Conservation (phyloP, 2,797 vertebrate genomes). For the Tragelaphus eurycerus region DNA sequence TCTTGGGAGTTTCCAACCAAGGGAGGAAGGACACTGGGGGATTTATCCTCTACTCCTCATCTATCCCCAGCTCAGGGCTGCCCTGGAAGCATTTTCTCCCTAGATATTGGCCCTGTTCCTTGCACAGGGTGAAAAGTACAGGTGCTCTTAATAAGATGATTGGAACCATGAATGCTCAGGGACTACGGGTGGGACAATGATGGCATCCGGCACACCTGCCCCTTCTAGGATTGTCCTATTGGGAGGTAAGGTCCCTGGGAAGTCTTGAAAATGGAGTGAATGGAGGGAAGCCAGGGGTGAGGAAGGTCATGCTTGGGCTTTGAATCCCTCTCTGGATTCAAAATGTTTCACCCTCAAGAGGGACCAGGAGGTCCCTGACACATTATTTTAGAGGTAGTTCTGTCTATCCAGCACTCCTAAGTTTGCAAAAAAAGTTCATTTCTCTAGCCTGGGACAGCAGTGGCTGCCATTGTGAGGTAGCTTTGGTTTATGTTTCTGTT, state of each 20-base stretch:
- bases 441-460: neutral
- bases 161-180: neutral
- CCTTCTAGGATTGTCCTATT: neutral
- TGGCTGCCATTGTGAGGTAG: neutral
- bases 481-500: neutral
- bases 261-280: neutral
- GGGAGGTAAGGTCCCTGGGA: neutral
- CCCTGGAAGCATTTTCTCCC: neutral
- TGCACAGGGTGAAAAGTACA: too few relatives aligned
- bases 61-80: neutral
- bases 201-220: neutral
- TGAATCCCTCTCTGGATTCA: neutral
- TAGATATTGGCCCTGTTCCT: neutral
- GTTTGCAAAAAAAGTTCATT: neutral
- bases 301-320: neutral
- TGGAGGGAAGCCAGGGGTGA: neutral
- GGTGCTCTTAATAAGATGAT: neutral
- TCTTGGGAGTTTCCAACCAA: neutral
- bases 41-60: neutral
- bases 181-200: neutral
- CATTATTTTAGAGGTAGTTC: neutral
- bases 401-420: neutral
- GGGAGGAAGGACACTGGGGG: neutral
- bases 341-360: neutral
- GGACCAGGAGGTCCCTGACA: neutral